Evolutionary conservation across 2,888 invertebrate genomes (phyloP).

Genomic region (Pemphredon lugubris): DNA sequence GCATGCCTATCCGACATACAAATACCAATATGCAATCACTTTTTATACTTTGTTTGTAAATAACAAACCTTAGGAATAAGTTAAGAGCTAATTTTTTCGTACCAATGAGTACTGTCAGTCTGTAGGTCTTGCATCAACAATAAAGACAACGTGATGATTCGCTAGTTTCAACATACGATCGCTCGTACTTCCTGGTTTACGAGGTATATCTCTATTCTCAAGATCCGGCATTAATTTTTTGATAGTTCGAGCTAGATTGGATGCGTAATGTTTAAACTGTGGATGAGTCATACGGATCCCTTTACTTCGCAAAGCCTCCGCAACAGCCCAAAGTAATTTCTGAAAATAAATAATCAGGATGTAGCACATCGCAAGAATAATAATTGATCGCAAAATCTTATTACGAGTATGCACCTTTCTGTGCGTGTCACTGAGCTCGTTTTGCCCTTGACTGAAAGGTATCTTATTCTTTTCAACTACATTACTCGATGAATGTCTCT

Average conservation of each 20-base stretch:
- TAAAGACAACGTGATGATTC: slow-evolving; percentile 75
- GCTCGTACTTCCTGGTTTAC: slow-evolving; percentile 85
- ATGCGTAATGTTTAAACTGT: slow-evolving; percentile 88
- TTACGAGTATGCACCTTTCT: slow-evolving; percentile 83
- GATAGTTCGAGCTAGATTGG: slow-evolving; percentile 86
- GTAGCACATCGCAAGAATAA: slow-evolving; percentile 4
- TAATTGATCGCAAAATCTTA: background rate
- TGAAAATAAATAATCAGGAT: slow-evolving; percentile 73
- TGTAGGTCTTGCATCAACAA: slow-evolving; percentile 71
- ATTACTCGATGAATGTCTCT: slow-evolving; percentile 70
- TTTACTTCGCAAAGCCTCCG: slow-evolving; percentile 87
- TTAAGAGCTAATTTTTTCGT: slow-evolving; percentile 16
- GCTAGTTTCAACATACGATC: slow-evolving; percentile 87
- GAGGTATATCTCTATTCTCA: slow-evolving; percentile 78
- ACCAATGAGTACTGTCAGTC: slow-evolving; percentile 56
- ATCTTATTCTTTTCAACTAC: slow-evolving; percentile 63
- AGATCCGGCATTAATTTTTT: slow-evolving; percentile 85
- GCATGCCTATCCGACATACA: slow-evolving; percentile 15
- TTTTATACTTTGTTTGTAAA: slow-evolving; percentile 29
- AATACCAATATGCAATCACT: slow-evolving; percentile 33
- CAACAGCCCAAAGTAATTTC: slow-evolving; percentile 92
- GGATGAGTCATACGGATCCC: slow-evolving; percentile 87
- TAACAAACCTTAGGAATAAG: slow-evolving; percentile 19
- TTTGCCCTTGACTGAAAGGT: slow-evolving; percentile 66
- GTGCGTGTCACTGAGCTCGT: slow-evolving; percentile 84